Evolutionary conservation across 1,140 invertebrate genomes (phyloP).

Genomic region (Cydia splendana): DNA sequence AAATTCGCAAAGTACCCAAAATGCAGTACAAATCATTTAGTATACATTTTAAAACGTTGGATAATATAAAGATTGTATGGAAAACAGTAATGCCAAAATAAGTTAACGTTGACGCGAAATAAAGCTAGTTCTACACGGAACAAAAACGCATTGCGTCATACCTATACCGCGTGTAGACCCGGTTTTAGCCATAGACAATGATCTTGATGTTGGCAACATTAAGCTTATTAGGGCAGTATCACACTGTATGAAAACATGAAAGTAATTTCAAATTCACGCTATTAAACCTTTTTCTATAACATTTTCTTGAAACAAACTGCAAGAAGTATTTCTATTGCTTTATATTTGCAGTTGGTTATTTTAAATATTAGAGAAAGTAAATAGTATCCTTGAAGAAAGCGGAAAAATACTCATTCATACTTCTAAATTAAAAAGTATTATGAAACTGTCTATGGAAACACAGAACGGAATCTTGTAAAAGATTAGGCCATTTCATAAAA

Average conservation of each 20-base stretch:
- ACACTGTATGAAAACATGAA: neutral
- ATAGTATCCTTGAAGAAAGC: constrained; percentile 48
- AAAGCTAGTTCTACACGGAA: neutral
- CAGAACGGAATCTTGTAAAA: constrained; percentile 81
- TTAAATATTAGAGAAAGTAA: constrained; percentile 35
- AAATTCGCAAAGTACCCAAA: too few species aligned
- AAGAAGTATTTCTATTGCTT: neutral
- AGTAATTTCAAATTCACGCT: neutral
- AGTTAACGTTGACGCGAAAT: neutral
- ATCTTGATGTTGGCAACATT: constrained; percentile 7
- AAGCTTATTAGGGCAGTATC: neutral
- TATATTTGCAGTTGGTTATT: neutral
- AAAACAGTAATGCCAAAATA: constrained; percentile 6
- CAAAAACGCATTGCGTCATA: constrained; percentile 9
- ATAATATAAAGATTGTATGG: neutral
- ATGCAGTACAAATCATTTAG: too few species aligned
- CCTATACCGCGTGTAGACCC: neutral
- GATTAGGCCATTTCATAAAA: constrained; percentile 81
- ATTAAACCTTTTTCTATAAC: neutral
- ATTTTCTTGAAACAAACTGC: neutral
- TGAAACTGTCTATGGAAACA: constrained; percentile 78
- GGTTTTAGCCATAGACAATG: constrained; percentile 13
- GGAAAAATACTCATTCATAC: constrained; percentile 67
- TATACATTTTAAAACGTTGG: too few species aligned
- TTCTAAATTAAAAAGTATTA: constrained; percentile 73